phyloP scores from a whole-genome alignment of 2,888 invertebrate species.

The Apodemia duryi region DNA sequence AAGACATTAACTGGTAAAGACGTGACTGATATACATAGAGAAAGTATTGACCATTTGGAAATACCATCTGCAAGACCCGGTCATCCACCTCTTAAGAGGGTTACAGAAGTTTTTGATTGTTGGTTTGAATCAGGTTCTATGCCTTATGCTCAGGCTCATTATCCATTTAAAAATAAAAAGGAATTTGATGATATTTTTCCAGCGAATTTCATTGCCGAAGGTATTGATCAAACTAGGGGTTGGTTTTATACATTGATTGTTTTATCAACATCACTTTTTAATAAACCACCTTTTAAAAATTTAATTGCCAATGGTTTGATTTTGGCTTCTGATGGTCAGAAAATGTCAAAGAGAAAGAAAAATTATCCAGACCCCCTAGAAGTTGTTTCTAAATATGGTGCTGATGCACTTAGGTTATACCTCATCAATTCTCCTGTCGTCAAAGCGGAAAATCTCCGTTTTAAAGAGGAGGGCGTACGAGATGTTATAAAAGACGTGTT shows the following conservation, averaged over 20 bases:
- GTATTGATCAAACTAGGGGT: slow-evolving; percentile 98
- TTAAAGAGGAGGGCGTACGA: slow-evolving; percentile 97
- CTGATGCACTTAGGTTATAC: slow-evolving; percentile 97
- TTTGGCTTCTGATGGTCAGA: slow-evolving; percentile 97
- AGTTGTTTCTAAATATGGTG: slow-evolving; percentile 94
- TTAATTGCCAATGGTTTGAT: slow-evolving; percentile 97
- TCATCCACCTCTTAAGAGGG: slow-evolving; percentile 89
- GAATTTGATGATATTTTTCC: slow-evolving; percentile 95
- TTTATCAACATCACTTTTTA: slow-evolving; percentile 96
- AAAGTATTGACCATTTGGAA: slow-evolving; percentile 94
- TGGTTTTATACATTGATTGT: slow-evolving; percentile 99
- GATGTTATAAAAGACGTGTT: slow-evolving; percentile 98
- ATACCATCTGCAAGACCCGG: slow-evolving; percentile 94
- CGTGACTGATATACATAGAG: slow-evolving; percentile 95
- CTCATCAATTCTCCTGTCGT: slow-evolving; percentile 99
- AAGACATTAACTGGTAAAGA: slow-evolving; percentile 89
- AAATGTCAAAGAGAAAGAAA: slow-evolving; percentile 99
- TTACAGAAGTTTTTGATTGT: slow-evolving; percentile 98
- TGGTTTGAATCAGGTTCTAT: slow-evolving; percentile 99
- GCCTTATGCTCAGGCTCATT: slow-evolving; percentile 98
- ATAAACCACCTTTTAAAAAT: slow-evolving; percentile 98
- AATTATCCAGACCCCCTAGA: slow-evolving; percentile 99
- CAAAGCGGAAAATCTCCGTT: slow-evolving; percentile 95
- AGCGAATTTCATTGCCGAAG: slow-evolving; percentile 99
- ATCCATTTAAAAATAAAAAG: slow-evolving; percentile 95